Percentiles rank a stretch among this genome's conserved stretches.
Evolutionary conservation across 2,113 vertebrate genomes (phyloP).

Genomic region (Clarias macrocephalus): DNA sequence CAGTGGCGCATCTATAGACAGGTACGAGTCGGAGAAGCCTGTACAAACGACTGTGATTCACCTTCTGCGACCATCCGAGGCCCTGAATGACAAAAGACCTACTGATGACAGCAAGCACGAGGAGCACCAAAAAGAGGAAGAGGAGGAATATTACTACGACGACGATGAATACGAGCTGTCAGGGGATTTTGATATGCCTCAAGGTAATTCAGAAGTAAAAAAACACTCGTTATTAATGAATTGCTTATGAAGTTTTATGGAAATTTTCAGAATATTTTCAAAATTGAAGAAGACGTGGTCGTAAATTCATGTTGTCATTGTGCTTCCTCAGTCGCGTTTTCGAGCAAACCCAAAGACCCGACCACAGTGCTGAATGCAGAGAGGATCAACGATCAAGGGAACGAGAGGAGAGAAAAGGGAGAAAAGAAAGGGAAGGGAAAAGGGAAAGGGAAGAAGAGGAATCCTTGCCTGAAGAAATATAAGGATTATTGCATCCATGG

Average conservation of each 20-base stretch:
- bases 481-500: conserved; percentile 96
- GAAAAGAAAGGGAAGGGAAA: conserved; percentile 73
- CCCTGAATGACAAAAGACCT: conserved; percentile 54
- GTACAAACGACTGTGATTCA: conserved; percentile 68
- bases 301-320: not conserved
- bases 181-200: conserved; percentile 66
- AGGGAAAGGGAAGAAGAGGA: conserved; percentile 88
- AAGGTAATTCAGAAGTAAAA: conserved; percentile 59
- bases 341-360: conserved; percentile 83
- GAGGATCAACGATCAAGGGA: conserved; percentile 63
- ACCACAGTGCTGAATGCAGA: conserved; percentile 57
- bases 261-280: not conserved
- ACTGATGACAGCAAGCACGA: conserved; percentile 55
- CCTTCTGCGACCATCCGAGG: conserved; percentile 56
- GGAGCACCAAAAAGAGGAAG: conserved; percentile 53
- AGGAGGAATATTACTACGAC: conserved; percentile 62
- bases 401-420: conserved; percentile 72
- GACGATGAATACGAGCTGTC: conserved; percentile 64
- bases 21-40: conserved; percentile 65
- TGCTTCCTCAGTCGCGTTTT: conserved; percentile 79
- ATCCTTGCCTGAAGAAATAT: conserved; percentile 88
- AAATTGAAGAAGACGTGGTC: not conserved
- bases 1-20: conserved; percentile 69
- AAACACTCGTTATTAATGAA: not conserved
- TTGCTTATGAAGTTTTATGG: not conserved